Conservation (phyloP, 1,140 invertebrate genomes). For the Cyclargus thomasi region DNA sequence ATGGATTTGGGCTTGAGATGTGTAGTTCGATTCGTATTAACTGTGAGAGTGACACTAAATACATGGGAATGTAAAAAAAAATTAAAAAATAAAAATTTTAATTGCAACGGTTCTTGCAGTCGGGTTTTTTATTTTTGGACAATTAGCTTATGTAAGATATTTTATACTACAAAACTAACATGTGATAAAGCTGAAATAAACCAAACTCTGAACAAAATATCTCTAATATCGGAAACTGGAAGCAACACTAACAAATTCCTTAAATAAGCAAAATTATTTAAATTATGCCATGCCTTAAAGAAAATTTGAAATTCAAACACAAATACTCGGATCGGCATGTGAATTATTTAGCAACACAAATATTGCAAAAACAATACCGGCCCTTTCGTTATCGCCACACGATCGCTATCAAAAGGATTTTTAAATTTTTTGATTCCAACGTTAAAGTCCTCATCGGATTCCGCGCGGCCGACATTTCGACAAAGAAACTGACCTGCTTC, state of each 20-base stretch:
- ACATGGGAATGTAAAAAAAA: too few relatives aligned
- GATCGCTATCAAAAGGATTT: slow-evolving; percentile 45
- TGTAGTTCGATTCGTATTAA: too few relatives aligned
- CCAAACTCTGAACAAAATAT: slow-evolving; percentile 14
- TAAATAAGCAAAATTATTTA: slow-evolving; percentile 38
- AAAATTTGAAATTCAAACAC: slow-evolving; percentile 53
- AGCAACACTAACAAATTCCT: slow-evolving; percentile 28
- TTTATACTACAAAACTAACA: not conserved
- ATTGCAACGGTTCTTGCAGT: too few relatives aligned
- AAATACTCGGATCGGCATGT: slow-evolving; percentile 44
- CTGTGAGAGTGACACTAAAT: too few relatives aligned
- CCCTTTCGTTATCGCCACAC: slow-evolving; percentile 60
- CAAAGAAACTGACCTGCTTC: slow-evolving; percentile 66
- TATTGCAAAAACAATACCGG: slow-evolving; percentile 48
- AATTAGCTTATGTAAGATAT: too few relatives aligned
- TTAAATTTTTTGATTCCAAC: slow-evolving; percentile 49
- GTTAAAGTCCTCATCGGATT: slow-evolving; percentile 49
- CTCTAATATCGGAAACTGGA: not conserved
- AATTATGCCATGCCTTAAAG: slow-evolving; percentile 42
- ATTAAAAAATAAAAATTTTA: too few relatives aligned
- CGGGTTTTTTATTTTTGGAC: too few relatives aligned
- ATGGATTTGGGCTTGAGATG: too few relatives aligned
- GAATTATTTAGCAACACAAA: slow-evolving; percentile 51
- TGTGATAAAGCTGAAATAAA: not conserved
- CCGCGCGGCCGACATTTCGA: slow-evolving; percentile 43